A percentile compares a stretch with the other conserved stretches of the same genome.
Evolutionary conservation across 2,888 invertebrate species (phyloP).

Genomic region (Parapristionchus giblindavisi): DNA sequence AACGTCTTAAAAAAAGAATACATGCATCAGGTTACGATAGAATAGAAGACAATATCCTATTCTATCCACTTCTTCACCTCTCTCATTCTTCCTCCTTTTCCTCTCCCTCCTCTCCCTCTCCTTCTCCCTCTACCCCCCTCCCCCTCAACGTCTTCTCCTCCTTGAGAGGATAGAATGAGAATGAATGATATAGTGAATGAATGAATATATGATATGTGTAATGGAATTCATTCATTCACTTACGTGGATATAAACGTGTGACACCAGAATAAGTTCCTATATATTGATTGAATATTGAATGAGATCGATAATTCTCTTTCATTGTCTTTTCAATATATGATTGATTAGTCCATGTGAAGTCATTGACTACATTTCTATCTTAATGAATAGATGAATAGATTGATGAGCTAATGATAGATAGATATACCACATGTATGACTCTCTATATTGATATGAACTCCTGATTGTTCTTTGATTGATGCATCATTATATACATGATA

Average conservation of each 20-base stretch:
- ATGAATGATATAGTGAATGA: background rate
- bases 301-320: conserved; percentile 49
- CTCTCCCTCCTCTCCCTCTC: too few relatives aligned
- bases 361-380: conserved; percentile 61
- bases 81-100: too few relatives aligned
- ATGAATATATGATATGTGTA: background rate
- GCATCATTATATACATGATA: background rate
- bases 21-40: too few relatives aligned
- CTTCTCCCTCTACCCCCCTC: too few relatives aligned
- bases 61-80: too few relatives aligned
- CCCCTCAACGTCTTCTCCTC: too few relatives aligned
- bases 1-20: too few relatives aligned
- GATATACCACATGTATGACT: conserved; percentile 57
- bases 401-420: background rate
- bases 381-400: background rate
- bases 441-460: conserved; percentile 60
- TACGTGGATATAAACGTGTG: conserved; percentile 66
- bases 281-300: conserved; percentile 60
- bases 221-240: background rate
- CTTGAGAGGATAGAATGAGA: too few relatives aligned
- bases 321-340: conserved; percentile 53
- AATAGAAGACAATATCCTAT: too few relatives aligned
- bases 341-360: conserved; percentile 62
- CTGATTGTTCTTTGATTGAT: conserved; percentile 41
- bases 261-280: conserved; percentile 67